Percentiles rank a stretch among this genome's conserved stretches.
Conservation (phyloP, 2,888 invertebrate genomes). For the Eristalis tenax region DNA sequence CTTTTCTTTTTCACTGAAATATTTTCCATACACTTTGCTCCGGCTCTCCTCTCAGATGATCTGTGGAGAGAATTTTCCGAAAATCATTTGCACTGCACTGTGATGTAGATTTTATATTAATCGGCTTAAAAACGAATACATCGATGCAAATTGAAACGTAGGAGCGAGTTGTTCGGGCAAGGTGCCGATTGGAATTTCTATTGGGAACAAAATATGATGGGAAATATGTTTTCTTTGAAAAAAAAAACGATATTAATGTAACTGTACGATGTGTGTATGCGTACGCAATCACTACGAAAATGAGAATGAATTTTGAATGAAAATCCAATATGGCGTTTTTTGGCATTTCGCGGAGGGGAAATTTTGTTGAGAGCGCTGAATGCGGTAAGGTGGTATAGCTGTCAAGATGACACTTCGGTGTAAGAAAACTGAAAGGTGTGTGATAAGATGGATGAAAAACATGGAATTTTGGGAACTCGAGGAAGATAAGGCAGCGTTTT, state of each 20-base stretch:
- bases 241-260: constrained; percentile 49
- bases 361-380: constrained; percentile 52
- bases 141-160: constrained; percentile 17
- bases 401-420: constrained; percentile 51
- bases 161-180: constrained; percentile 9
- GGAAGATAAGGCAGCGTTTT: neutral
- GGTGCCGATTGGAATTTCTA: constrained; percentile 15
- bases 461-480: neutral
- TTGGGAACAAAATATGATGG: constrained; percentile 29
- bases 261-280: constrained; percentile 73
- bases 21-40: constrained; percentile 55
- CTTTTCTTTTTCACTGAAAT: constrained; percentile 45
- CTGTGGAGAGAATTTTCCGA: constrained; percentile 60
- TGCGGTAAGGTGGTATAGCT: constrained; percentile 52
- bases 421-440: constrained; percentile 14
- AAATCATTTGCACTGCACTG: constrained; percentile 54
- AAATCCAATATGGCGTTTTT: constrained; percentile 73
- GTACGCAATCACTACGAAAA: constrained; percentile 75
- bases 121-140: constrained; percentile 23
- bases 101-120: constrained; percentile 8
- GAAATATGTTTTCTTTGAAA: constrained; percentile 33
- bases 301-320: constrained; percentile 73
- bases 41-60: constrained; percentile 46
- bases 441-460: constrained; percentile 1
- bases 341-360: constrained; percentile 71